Conservation (phyloP, 2,888 invertebrate species). For the Noctua janthina region DNA sequence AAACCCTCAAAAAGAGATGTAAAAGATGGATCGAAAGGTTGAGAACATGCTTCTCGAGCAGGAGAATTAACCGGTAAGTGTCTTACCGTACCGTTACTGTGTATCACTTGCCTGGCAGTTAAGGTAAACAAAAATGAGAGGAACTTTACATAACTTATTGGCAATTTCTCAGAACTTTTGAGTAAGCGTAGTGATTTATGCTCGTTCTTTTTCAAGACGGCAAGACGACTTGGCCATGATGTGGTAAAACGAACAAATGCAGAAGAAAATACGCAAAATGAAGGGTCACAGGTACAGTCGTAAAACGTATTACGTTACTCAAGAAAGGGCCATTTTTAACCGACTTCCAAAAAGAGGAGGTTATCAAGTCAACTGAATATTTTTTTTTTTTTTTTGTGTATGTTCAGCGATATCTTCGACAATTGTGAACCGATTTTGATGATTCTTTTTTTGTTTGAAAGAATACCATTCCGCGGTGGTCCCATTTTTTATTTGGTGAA, state of each 20-base stretch:
- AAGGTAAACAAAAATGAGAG: not conserved
- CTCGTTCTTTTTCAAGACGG: not conserved
- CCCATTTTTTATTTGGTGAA: too few species aligned
- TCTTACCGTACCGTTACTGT: too few species aligned
- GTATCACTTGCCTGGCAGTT: not conserved
- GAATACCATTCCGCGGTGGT: too few species aligned
- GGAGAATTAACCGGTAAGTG: not conserved
- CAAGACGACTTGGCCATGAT: not conserved
- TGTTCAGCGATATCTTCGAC: too few species aligned
- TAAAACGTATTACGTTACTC: not conserved
- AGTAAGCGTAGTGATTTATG: not conserved
- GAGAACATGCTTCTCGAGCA: not conserved
- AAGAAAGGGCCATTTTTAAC: not conserved
- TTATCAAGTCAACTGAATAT: too few species aligned
- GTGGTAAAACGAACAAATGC: not conserved
- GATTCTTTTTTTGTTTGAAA: too few species aligned
- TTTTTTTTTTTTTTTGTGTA: too few species aligned
- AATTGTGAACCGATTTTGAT: too few species aligned
- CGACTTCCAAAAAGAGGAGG: too few species aligned
- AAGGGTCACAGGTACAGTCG: not conserved
- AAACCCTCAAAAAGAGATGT: not conserved
- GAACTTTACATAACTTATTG: not conserved
- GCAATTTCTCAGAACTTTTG: conserved; percentile 3
- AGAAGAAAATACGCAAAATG: not conserved
- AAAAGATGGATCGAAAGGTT: not conserved